phyloP scores from a whole-genome alignment of 92 coral and sea anemone genomes.

The Umimayanthus kanabou region DNA sequence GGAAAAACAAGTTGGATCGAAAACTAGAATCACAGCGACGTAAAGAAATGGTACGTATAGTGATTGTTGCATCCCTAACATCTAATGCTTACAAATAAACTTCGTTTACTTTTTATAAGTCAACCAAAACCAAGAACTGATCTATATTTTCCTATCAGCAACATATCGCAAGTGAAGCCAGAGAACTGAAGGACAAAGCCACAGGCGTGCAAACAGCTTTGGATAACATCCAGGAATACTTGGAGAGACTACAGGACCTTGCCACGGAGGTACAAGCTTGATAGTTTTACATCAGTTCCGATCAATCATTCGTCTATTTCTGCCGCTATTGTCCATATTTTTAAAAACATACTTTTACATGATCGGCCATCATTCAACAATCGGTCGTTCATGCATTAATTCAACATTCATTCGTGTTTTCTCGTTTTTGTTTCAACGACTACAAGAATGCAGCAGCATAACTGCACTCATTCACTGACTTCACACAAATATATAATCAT shows the following conservation, averaged over 20 bases:
- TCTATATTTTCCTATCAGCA: slow-evolving; percentile 36
- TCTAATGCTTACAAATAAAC: neutral
- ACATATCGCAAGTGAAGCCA: slow-evolving; percentile 62
- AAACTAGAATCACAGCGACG: slow-evolving; percentile 56
- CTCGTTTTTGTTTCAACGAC: too few relatives aligned
- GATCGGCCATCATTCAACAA: too few relatives aligned
- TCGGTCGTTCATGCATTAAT: too few relatives aligned
- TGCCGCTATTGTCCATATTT: too few relatives aligned
- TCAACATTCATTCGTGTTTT: too few relatives aligned
- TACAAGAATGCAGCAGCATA: too few relatives aligned
- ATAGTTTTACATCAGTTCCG: neutral
- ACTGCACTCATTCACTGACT: too few relatives aligned
- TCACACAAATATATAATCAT: too few relatives aligned
- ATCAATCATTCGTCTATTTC: too few relatives aligned
- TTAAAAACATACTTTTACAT: too few relatives aligned
- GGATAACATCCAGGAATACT: slow-evolving; percentile 60
- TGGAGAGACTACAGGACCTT: slow-evolving; percentile 69
- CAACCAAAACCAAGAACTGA: neutral
- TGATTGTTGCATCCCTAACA: neutral
- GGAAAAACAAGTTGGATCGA: slow-evolving; percentile 64
- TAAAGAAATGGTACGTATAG: slow-evolving; percentile 57
- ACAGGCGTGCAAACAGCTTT: slow-evolving; percentile 81
- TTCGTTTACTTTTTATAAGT: neutral
- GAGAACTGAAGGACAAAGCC: slow-evolving; percentile 73
- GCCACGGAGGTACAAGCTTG: slow-evolving; percentile 64